Evolutionary conservation across 2,113 vertebrate species (phyloP), one percentile per base, ranked within the genome.

Genomic region (Takifugu flavidus): DNA sequence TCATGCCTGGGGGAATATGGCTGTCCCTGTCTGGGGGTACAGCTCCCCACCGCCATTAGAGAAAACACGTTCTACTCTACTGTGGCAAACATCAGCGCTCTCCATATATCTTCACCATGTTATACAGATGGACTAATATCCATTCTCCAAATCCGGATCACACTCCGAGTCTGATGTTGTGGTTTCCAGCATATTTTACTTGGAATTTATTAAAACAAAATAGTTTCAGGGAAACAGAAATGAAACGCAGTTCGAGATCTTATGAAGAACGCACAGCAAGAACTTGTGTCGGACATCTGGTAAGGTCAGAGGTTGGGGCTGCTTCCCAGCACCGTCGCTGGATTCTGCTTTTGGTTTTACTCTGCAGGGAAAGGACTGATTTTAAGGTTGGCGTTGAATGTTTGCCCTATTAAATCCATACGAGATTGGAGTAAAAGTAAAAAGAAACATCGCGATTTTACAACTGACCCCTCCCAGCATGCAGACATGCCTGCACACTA

Each of bases 401-500:
- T 20, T 20, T 20, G 20, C 20, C 20, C 20, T 20, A 44, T 57
- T 47, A 25, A 63, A 74, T 64, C 63, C 53, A 72, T 67, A 67
- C 77, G 63, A 75, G 59, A 68, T 31, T 0, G 58, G 44, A 34
- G 59, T 46, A 62, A 6, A 59, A 62, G 62, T 13, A 55, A 68
- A 43, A 31, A 62, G 45, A 57, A 55, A 56, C 49, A 61, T 50
- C 65, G 62, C 51, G 69, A 65, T 78, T 82, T 84, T 45, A 78
- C 59, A 79, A 59, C 59, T 70, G 63, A 77, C 79, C 68, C 83
- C 81, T 84, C 82, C 88, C 75, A 72, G 58, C 60, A 70, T 49
- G 68, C 72, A 81, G 70, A 77, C 74, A 83, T 77, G 70, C 67
- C 82, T 79, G 78, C 83, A 84, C 78, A 82, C 65, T 64, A 60